A percentile compares a stretch with the other conserved stretches of the same genome.
Evolutionary conservation across 2,888 invertebrate genomes (phyloP).

Genomic region (Malachius bipustulatus): DNA sequence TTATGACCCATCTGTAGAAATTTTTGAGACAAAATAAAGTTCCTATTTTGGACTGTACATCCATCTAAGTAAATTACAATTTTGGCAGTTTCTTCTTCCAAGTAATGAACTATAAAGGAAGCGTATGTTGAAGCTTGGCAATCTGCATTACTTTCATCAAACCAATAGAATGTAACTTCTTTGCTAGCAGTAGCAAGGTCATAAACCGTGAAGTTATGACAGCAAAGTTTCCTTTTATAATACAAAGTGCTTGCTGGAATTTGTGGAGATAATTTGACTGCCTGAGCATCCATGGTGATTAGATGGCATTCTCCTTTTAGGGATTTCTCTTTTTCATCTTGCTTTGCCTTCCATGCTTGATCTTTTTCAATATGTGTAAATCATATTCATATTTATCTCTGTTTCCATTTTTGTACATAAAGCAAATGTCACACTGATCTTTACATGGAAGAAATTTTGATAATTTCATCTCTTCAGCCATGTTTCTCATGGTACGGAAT

Average conservation of each 20-base stretch:
- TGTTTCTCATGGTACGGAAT: too few relatives aligned
- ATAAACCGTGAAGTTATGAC: neutral
- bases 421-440: constrained; percentile 1
- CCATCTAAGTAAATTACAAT: too few relatives aligned
- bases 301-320: neutral
- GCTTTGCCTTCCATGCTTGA: neutral
- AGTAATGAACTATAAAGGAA: too few relatives aligned
- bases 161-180: too few relatives aligned
- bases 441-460: neutral
- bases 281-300: constrained; percentile 1
- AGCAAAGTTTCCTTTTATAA: neutral
- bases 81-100: too few relatives aligned
- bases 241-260: constrained; percentile 1
- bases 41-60: too few relatives aligned
- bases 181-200: too few relatives aligned
- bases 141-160: too few relatives aligned
- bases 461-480: neutral
- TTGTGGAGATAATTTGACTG: neutral
- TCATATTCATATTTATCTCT: neutral
- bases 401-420: neutral
- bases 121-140: too few relatives aligned
- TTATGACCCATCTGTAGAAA: too few relatives aligned
- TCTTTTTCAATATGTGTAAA: neutral
- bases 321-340: constrained; percentile 1
- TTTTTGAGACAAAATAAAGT: too few relatives aligned